Evolutionary conservation across 2,888 invertebrate genomes (phyloP).

Genomic region (Oscheius onirici): DNA sequence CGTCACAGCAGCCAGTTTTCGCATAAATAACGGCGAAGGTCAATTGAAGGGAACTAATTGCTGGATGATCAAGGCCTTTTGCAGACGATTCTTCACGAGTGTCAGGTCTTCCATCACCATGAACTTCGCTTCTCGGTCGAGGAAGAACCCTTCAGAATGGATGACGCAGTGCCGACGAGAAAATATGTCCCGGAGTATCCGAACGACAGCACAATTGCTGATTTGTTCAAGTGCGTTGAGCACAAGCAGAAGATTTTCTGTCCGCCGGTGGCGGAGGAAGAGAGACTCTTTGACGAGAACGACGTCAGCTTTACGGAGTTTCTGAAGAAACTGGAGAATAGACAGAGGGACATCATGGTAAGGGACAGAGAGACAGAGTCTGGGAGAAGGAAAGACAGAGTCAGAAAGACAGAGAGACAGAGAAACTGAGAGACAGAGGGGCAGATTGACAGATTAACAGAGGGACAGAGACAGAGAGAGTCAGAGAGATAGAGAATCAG

Average conservation of each 20-base stretch:
- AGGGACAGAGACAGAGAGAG: conserved; percentile 2
- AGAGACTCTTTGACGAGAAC: background rate
- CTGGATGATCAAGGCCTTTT: background rate
- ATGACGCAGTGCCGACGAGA: background rate
- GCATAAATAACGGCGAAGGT: background rate
- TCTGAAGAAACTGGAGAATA: conserved; percentile 20
- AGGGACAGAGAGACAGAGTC: background rate
- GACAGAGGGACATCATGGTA: conserved; percentile 29
- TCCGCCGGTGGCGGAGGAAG: background rate
- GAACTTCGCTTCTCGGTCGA: conserved; percentile 17
- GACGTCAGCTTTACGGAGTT: conserved; percentile 25
- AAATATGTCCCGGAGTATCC: background rate
- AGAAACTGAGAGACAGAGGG: too few species aligned
- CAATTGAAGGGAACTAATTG: background rate
- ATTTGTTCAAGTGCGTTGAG: background rate
- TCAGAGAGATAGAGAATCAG: background rate
- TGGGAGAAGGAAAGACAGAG: background rate
- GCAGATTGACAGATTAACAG: conserved; percentile 12
- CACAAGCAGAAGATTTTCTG: background rate
- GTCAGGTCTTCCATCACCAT: conserved; percentile 20
- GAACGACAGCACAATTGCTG: background rate
- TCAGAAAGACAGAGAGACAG: too few species aligned
- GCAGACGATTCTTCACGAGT: conserved; percentile 12
- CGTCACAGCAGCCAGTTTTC: background rate
- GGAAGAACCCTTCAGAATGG: background rate